phyloP scores from a whole-genome alignment of 2,113 vertebrate species.

The Butorides virescens region DNA sequence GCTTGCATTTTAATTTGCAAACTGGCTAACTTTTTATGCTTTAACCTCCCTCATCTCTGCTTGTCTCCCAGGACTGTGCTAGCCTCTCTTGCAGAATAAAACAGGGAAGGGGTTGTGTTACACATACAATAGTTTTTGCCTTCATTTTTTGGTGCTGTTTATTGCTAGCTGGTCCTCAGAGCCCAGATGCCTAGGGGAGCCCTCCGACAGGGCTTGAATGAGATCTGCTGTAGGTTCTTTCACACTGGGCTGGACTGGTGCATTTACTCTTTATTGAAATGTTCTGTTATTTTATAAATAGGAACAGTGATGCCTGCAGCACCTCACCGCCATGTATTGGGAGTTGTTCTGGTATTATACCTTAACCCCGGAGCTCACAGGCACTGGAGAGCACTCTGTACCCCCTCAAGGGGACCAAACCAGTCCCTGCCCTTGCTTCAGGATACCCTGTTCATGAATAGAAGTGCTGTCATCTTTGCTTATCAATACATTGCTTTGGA shows the following conservation, averaged over 20 bases:
- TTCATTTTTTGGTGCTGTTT: not conserved
- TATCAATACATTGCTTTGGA: not conserved
- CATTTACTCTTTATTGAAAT: not conserved
- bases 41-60: not conserved
- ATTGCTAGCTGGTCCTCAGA: not conserved
- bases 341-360: not conserved
- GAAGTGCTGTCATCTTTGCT: not conserved
- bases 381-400: not conserved
- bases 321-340: not conserved
- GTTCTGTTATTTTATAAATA: not conserved
- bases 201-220: not conserved
- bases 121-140: not conserved
- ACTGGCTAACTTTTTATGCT: not conserved
- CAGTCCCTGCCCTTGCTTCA: not conserved
- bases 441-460: not conserved
- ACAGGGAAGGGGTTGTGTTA: not conserved
- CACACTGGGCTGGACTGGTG: not conserved
- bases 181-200: not conserved
- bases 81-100: not conserved
- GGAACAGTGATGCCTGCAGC: not conserved
- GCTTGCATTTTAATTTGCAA: not conserved
- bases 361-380: not conserved
- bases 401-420: not conserved
- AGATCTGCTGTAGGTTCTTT: not conserved
- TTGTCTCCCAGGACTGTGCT: not conserved